Percentiles rank a stretch among this genome's conserved stretches.
Evolutionary conservation across 1,140 invertebrate genomes (phyloP).

Genomic region (Brachionus plicatilis): DNA sequence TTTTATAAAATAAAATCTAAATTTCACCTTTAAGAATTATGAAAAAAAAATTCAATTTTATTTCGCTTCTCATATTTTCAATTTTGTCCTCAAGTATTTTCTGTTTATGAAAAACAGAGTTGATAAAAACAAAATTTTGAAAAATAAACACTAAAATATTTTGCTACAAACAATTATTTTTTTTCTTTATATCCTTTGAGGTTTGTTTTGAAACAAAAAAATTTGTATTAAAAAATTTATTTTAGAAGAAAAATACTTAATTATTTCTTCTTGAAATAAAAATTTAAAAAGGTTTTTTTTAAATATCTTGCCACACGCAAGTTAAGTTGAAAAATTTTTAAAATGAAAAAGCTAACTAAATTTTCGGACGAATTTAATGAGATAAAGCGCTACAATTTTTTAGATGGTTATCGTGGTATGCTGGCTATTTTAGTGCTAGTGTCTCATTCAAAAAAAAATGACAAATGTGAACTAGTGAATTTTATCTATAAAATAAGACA

Average conservation of each 20-base stretch:
- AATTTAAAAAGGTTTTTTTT: not conserved
- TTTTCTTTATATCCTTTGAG: too few species aligned
- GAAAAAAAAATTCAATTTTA: too few species aligned
- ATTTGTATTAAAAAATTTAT: too few species aligned
- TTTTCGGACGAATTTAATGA: not conserved
- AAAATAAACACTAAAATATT: too few species aligned
- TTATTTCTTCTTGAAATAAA: not conserved
- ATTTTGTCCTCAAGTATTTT: too few species aligned
- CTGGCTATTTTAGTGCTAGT: not conserved
- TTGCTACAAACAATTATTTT: too few species aligned
- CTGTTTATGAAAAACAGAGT: too few species aligned
- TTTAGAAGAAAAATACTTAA: not conserved
- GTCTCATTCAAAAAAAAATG: constrained; percentile 3
- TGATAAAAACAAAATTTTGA: too few species aligned
- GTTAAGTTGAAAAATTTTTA: not conserved
- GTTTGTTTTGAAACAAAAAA: too few species aligned
- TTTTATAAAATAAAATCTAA: too few species aligned
- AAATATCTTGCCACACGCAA: not conserved
- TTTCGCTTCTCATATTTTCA: too few species aligned
- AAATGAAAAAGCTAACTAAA: not conserved
- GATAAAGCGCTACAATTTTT: not conserved
- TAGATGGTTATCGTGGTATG: constrained; percentile 27
- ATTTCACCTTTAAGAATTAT: too few species aligned
- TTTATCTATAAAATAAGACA: not conserved
- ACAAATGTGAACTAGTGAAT: constrained; percentile 4